A percentile compares a stretch with the other conserved stretches of the same genome.
phyloP scores from a whole-genome alignment of 1,140 invertebrate species.

The Dreissena polymorpha region DNA sequence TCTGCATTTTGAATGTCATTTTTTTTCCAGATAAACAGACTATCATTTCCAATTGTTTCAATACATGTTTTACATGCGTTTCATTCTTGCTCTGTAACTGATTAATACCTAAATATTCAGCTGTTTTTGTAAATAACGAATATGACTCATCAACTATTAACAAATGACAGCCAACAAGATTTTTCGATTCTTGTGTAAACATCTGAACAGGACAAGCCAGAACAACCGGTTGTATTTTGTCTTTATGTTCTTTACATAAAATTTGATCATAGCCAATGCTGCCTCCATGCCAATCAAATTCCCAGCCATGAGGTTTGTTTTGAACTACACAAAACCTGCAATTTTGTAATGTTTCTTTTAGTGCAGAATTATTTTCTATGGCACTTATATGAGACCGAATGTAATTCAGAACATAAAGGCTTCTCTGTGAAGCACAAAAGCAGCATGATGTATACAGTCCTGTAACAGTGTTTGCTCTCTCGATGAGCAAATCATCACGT shows the following conservation, averaged over 20 bases:
- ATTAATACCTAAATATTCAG: too few species aligned
- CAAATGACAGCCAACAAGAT: constrained; percentile 25
- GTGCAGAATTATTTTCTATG: too few species aligned
- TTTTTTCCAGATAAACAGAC: neutral
- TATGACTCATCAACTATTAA: neutral
- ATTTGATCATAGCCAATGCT: too few species aligned
- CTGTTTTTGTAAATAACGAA: too few species aligned
- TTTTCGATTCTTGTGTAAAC: neutral
- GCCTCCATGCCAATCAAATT: constrained; percentile 44
- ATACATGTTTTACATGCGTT: neutral
- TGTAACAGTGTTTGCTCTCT: constrained; percentile 44
- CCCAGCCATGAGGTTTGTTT: constrained; percentile 48
- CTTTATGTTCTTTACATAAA: too few species aligned
- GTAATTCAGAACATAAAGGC: too few species aligned
- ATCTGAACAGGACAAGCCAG: constrained; percentile 1
- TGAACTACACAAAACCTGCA: constrained; percentile 53
- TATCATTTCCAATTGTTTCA: constrained; percentile 1
- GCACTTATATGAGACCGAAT: too few species aligned
- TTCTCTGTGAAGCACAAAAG: constrained; percentile 28
- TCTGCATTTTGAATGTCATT: neutral
- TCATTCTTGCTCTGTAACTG: neutral
- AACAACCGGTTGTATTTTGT: neutral
- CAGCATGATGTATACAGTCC: constrained; percentile 16
- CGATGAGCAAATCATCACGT: constrained; percentile 31
- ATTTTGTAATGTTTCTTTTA: neutral